Percentiles rank a stretch among this genome's conserved stretches.
These are phyloP conservation scores for Aplochiton taeniatus DNA, from an alignment of 2,797 vertebrate species.

Conservation along the genomic window DNA sequence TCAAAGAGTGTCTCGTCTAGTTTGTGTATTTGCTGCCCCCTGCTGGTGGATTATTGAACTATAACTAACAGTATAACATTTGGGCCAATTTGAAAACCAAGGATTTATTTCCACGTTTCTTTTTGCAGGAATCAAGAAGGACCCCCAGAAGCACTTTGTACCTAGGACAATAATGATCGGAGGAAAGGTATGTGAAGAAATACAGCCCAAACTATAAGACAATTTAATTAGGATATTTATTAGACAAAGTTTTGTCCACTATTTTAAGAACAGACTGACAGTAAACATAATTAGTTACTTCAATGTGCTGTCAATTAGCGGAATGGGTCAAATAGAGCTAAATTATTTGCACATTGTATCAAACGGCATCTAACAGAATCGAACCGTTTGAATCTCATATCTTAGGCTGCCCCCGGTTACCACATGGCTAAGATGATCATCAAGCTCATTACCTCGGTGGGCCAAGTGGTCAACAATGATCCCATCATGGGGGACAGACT, in stretches of 20 bases:
- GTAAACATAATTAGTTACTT: too few species aligned
- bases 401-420: conserved; percentile 84
- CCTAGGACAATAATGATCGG: conserved; percentile 87
- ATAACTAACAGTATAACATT: too few species aligned
- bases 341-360: too few species aligned
- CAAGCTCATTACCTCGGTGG: conserved; percentile 82
- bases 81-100: too few species aligned
- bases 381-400: too few species aligned
- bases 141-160: conserved; percentile 80
- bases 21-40: conserved; percentile 15
- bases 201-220: too few species aligned
- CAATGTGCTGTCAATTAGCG: too few species aligned
- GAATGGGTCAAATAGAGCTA: too few species aligned
- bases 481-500: conserved; percentile 81
- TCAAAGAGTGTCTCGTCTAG: background rate
- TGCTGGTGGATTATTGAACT: conserved; percentile 6
- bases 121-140: conserved; percentile 80
- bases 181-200: conserved; percentile 77
- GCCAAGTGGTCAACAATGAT: conserved; percentile 81
- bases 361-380: too few species aligned
- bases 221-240: too few species aligned
- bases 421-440: conserved; percentile 92
- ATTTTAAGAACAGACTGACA: too few species aligned
- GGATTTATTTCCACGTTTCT: background rate
- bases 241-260: too few species aligned